These are phyloP conservation scores for Aplysia californica DNA, from an alignment of 1,140 invertebrate species.

Conservation along the genomic window DNA sequence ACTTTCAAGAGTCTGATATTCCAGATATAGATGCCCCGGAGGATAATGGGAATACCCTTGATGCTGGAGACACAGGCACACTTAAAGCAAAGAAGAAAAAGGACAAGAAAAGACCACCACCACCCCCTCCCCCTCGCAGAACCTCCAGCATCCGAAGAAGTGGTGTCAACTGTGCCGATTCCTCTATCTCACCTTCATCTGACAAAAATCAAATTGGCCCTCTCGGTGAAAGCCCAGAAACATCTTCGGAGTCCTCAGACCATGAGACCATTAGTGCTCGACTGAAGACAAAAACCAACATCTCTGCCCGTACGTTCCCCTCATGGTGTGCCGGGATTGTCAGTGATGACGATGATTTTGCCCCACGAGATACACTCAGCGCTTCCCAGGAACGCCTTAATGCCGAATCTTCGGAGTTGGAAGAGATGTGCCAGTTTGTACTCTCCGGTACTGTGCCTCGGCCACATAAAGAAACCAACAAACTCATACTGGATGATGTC, in stretches of 20 bases:
- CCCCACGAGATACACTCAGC: background rate
- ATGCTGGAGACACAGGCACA: background rate
- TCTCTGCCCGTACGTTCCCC: constrained; percentile 43
- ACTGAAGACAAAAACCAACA: constrained; percentile 45
- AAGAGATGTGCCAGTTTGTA: constrained; percentile 27
- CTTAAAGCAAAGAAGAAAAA: background rate
- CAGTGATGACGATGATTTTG: constrained; percentile 49
- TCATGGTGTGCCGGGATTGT: constrained; percentile 40
- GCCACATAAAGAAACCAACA: too few relatives aligned
- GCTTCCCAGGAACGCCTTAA: constrained; percentile 16
- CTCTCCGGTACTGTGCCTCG: too few relatives aligned
- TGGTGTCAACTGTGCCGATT: too few relatives aligned
- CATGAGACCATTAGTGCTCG: constrained; percentile 52
- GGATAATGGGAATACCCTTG: too few relatives aligned
- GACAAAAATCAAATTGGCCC: background rate
- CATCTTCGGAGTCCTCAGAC: constrained; percentile 51
- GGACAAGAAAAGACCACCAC: constrained; percentile 16
- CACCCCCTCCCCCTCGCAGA: constrained; percentile 45
- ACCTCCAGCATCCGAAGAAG: constrained; percentile 29
- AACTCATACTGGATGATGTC: background rate
- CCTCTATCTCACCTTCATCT: too few relatives aligned
- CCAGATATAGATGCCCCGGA: background rate
- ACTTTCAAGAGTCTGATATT: background rate
- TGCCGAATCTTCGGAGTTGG: constrained; percentile 18
- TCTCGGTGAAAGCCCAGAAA: background rate